Evolutionary conservation across 1,140 invertebrate genomes (phyloP), one percentile per base, ranked within the genome.

Genomic region (Dendrolimus kikuchii): DNA sequence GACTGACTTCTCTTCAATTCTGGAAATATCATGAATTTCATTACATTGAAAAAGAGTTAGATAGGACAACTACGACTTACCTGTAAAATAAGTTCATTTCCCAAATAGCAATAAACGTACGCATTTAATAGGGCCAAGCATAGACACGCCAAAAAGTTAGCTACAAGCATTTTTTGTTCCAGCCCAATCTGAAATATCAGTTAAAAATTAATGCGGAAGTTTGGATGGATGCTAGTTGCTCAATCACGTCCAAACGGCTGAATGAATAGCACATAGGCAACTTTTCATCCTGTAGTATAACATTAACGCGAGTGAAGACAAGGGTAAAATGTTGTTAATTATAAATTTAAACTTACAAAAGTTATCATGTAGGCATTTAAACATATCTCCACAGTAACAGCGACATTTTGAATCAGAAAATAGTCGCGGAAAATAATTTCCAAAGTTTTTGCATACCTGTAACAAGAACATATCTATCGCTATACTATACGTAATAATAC

Each of bases 341-440:
- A 56, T 53, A 37, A 10, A 7, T 41, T 52, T 40, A 47, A 53
- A 70, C 76, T 68, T 56, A 85, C 81, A 40, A 75, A 55, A 38
- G 72, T 70, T 7, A 79, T 51, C 72, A 82, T 79, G 6, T 83
- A 51, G 0, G 80, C 79, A 56, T 79, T 85, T 36, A 85, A 63
- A 62, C 80, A 83, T 38, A 83, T 49, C 57, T 83, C 81, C n/a
- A 79, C 57, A 9, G 78, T 79, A 0, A 85, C 65, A 6, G 78
- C 79, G 42, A 83, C 53, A 53, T 82, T 81, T 64, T 85, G 79
- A 37, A 85, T 68, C 10, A 85, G 53, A 50, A 85, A 83, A 60
- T 74, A 83, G 48, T 83, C 72, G 50, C 76, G 68, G 48, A 79
- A 79, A n/a, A 70, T 74, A 39, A 50, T 56, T n/a, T 68, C 69